Evolutionary conservation across 2,888 invertebrate species (phyloP).

Genomic region (Neoitamus cyanurus): DNA sequence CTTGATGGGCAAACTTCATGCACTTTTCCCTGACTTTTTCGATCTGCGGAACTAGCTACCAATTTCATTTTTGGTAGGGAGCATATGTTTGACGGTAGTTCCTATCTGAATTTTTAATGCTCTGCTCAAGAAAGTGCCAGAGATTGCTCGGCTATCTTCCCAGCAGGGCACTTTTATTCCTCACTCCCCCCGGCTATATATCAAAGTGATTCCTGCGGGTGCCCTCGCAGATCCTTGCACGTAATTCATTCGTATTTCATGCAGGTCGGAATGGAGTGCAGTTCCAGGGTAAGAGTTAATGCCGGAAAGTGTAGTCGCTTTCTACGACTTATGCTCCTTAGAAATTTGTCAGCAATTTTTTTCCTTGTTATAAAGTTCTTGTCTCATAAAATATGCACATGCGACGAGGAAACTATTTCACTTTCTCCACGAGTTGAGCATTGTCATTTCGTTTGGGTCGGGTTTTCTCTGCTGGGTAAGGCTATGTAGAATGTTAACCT

Average conservation of each 20-base stretch:
- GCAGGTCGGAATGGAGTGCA: background rate
- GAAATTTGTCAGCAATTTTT: conserved; percentile 3
- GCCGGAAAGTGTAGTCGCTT: background rate
- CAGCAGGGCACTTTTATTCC: background rate
- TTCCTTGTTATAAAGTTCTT: background rate
- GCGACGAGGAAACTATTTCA: background rate
- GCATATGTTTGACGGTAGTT: background rate
- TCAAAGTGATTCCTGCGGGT: background rate
- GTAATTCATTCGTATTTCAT: conserved; percentile 15
- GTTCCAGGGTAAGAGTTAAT: background rate
- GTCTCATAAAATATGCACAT: background rate
- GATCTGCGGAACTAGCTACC: background rate
- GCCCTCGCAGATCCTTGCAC: background rate
- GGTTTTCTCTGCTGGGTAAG: background rate
- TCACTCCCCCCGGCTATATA: background rate
- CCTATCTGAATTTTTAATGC: background rate
- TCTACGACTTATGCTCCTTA: background rate
- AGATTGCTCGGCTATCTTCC: background rate
- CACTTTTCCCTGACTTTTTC: background rate
- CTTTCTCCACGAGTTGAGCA: background rate
- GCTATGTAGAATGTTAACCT: background rate
- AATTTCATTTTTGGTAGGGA: background rate
- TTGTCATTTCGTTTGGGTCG: background rate
- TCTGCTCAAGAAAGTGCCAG: background rate
- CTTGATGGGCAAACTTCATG: background rate